These are phyloP conservation scores for Drosophila murphyi DNA, from an alignment of 1,140 invertebrate genomes.

Conservation along the genomic window DNA sequence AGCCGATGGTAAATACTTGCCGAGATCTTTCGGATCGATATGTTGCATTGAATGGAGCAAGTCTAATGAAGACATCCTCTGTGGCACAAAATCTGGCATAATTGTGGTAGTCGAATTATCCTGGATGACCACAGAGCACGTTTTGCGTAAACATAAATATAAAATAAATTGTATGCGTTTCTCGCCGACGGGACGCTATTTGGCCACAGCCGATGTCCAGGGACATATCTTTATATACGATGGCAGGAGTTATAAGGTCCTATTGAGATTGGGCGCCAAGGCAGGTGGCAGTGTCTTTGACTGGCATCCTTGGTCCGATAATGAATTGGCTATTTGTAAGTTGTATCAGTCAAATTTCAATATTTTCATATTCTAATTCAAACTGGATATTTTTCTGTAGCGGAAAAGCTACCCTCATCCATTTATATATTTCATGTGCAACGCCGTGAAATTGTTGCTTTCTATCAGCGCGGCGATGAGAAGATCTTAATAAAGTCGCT, in stretches of 20 bases:
- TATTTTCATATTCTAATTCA: not conserved
- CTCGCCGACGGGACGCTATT: conserved; percentile 62
- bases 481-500: conserved; percentile 63
- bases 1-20: conserved; percentile 59
- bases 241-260: conserved; percentile 34
- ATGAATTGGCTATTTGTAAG: conserved; percentile 74
- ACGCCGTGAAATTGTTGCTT: conserved; percentile 66
- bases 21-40: conserved; percentile 37
- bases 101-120: conserved; percentile 53
- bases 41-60: conserved; percentile 71
- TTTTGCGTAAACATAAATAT: conserved; percentile 49
- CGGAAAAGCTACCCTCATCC: conserved; percentile 60
- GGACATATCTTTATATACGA: conserved; percentile 67
- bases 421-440: conserved; percentile 70
- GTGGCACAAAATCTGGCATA: conserved; percentile 58
- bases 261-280: conserved; percentile 31
- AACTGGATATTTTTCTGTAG: conserved; percentile 21
- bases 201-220: conserved; percentile 66
- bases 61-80: conserved; percentile 54
- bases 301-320: conserved; percentile 80
- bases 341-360: not conserved
- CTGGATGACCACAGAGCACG: conserved; percentile 16
- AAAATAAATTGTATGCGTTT: conserved; percentile 60
- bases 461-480: conserved; percentile 64
- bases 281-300: conserved; percentile 54